phyloP scores from a whole-genome alignment of 2,888 invertebrate genomes.

The Miltochrista miniata region DNA sequence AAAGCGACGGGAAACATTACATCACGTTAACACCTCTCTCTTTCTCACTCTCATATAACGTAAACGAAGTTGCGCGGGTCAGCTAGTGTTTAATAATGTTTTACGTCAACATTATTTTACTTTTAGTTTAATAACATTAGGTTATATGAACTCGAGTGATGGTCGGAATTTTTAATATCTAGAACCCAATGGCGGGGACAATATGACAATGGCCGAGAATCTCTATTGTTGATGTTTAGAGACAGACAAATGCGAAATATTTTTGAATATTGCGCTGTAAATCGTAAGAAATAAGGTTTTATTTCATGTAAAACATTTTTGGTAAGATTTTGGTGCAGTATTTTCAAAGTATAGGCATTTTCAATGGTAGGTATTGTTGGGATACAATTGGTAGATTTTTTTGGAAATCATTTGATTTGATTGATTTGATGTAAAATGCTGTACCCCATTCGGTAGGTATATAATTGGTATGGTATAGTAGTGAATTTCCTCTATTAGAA shows the following conservation, averaged over 20 bases:
- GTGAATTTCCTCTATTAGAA: no score
- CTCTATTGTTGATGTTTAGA: constrained; percentile 58
- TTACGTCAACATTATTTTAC: constrained; percentile 13
- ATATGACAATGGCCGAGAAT: constrained; percentile 62
- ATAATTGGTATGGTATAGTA: no score
- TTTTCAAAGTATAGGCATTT: constrained; percentile 19
- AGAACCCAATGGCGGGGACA: constrained; percentile 42
- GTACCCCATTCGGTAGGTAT: no score
- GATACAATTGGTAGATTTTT: constrained; percentile 21
- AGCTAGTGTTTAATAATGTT: constrained; percentile 29
- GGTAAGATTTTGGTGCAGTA: constrained; percentile 22
- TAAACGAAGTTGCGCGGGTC: no score
- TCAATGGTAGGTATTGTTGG: constrained; percentile 21
- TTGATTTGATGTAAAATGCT: no score
- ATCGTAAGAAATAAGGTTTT: not conserved
- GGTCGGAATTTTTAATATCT: constrained; percentile 67
- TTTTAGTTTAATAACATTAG: constrained; percentile 33
- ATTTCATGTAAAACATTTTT: constrained; percentile 8
- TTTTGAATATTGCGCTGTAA: constrained; percentile 13
- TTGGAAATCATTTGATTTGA: constrained; percentile 10
- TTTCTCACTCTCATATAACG: no score
- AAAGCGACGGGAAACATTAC: no score
- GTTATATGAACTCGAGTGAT: constrained; percentile 37
- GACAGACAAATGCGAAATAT: constrained; percentile 22
- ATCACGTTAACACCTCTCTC: no score